These are phyloP conservation scores for Brotula barbata DNA, from an alignment of 2,797 vertebrate species.

Conservation along the genomic window DNA sequence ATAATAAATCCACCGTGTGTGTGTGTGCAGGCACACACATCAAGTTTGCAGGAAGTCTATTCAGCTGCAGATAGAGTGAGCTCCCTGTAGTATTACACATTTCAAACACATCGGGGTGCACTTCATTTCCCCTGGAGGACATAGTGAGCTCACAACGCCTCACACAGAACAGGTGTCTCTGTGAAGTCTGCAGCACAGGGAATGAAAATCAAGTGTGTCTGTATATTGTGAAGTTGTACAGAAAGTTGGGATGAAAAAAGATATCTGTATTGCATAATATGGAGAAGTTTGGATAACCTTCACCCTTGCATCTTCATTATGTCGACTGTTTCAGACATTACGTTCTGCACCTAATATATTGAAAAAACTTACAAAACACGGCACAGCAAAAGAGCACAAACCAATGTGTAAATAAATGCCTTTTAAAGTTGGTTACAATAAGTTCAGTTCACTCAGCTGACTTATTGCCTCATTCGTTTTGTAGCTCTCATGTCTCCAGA, in stretches of 20 bases:
- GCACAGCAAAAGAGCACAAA: constrained; percentile 1
- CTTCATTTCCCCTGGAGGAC: constrained; percentile 53
- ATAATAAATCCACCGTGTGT: constrained; percentile 47
- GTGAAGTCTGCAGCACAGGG: constrained; percentile 15
- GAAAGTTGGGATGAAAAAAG: constrained; percentile 16
- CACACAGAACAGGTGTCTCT: constrained; percentile 29
- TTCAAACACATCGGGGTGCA: constrained; percentile 61
- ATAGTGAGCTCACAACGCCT: constrained; percentile 20
- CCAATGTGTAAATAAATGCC: neutral
- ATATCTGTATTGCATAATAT: neutral
- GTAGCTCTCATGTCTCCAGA: neutral
- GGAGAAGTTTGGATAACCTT: neutral
- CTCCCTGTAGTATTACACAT: constrained; percentile 56
- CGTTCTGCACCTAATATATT: neutral
- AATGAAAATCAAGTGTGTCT: constrained; percentile 30
- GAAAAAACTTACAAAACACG: constrained; percentile 12
- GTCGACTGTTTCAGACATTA: neutral
- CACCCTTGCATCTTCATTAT: neutral
- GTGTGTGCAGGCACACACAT: constrained; percentile 26
- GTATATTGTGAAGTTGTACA: constrained; percentile 17
- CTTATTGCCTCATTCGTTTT: neutral
- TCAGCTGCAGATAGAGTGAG: constrained; percentile 43
- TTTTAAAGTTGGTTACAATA: neutral
- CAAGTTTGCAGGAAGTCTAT: constrained; percentile 34
- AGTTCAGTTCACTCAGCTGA: neutral